Conservation (phyloP, 2,797 vertebrate genomes). For the Rousettus madagascariensis region DNA sequence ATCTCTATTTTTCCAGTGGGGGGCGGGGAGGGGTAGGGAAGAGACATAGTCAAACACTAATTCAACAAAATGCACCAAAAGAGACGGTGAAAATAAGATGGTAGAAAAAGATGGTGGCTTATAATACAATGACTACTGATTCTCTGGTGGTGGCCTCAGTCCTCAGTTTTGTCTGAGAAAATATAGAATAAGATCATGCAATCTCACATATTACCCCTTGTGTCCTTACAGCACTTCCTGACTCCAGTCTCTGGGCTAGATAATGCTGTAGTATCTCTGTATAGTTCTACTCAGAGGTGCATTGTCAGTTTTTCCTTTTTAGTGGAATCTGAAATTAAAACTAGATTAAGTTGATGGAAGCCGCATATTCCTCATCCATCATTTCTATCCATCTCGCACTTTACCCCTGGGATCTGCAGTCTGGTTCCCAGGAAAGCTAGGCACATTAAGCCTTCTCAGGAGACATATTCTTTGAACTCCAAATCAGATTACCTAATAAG, state of each 20-base stretch:
- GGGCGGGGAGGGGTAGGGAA: neutral
- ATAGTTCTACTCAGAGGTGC: neutral
- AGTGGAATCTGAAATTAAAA: neutral
- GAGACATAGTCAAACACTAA: neutral
- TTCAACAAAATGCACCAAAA: neutral
- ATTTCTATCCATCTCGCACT: neutral
- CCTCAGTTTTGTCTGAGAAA: neutral
- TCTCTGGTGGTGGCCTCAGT: neutral
- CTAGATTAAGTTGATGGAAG: neutral
- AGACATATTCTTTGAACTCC: neutral
- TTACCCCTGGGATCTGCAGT: neutral
- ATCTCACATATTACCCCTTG: neutral
- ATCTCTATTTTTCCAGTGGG: neutral
- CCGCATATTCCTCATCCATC: neutral
- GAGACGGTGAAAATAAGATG: neutral
- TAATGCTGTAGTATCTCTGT: neutral
- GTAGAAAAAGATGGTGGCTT: neutral
- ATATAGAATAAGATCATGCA: neutral
- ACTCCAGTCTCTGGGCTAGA: neutral
- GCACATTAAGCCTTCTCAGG: neutral
- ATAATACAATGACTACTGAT: too few relatives aligned
- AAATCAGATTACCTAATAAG: neutral
- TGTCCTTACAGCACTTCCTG: neutral
- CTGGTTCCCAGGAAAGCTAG: neutral
- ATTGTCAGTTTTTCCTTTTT: neutral